Base-by-base conservation (phyloP, 2,888 invertebrate species). In the Sisyra nigra region DNA sequence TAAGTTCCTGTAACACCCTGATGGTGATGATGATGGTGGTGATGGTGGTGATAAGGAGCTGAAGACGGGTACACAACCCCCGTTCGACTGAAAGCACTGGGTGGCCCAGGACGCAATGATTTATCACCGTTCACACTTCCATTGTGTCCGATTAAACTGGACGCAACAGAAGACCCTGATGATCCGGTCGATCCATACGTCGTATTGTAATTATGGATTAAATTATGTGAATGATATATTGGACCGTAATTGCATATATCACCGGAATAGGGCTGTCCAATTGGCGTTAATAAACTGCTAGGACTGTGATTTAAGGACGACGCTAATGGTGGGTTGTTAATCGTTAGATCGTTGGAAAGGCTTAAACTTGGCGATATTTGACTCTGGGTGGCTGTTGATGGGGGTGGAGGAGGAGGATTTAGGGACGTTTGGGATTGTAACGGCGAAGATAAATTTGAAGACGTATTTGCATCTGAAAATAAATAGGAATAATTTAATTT, bases 241-340 rank as follows among this genome's bases (percentile, higher is more conserved):
- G 78, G 78, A 1, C 77, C 76, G 57, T 78, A 77, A 37, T 73
- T 70, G 59, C 76, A 76, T 46, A 77, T 63, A 52, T 78, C 78
- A 2, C 68, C 71, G 2, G 72, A 68, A 55, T 78, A 78, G 1
- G 76, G 76, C 59, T 75, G 76, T 40, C 70, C 61, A 1, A 76
- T 59, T 3, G 61, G 56, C 57, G 65, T 51, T 55, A 64, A 52
- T 40, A 48, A 9, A 36, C 51, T 48, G 9, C 50, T 48, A 62
- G 63, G 11, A 62, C 61, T n/a, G 63, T 55, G 18, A 62, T 56
- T 47, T 48, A 45, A 37, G 2, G 44, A 11, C 55, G 53, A 4
- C 54, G 50, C 5, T 46, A 56, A 14, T 63, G 58, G 49, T 57
- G 60, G 45, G 57, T 58, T 39, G 51, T 59, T 47, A 63, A 66